phyloP scores from a whole-genome alignment of 2,797 vertebrate genomes.

The Apogon talboti region DNA sequence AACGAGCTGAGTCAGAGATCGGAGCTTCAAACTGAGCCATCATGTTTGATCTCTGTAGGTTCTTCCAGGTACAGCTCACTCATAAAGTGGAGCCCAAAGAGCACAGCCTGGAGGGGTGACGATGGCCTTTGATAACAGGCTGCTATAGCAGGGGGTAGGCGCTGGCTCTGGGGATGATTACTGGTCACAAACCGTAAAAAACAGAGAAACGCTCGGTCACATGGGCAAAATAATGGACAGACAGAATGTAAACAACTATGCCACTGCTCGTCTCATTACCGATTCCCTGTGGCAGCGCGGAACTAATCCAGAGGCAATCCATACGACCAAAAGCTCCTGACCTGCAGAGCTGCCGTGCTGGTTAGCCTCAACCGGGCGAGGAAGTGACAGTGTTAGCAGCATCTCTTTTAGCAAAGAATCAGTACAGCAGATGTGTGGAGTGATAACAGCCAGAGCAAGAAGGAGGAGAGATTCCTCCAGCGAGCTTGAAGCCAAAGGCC shows the following conservation, averaged over 20 bases:
- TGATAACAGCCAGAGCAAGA: slow-evolving; percentile 56
- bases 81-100: slow-evolving; percentile 57
- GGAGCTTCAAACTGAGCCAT: slow-evolving; percentile 25
- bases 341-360: slow-evolving; percentile 18
- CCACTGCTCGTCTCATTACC: slow-evolving; percentile 1
- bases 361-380: slow-evolving; percentile 6
- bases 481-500: slow-evolving; percentile 51
- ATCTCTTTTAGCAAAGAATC: slow-evolving; percentile 52
- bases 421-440: slow-evolving; percentile 63
- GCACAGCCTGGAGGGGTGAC: slow-evolving; percentile 48
- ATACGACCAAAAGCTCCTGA: slow-evolving; percentile 31
- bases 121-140: slow-evolving; percentile 60
- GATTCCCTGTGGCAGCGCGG: background rate
- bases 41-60: slow-evolving; percentile 57
- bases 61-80: slow-evolving; percentile 30
- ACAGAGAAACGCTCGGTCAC: background rate
- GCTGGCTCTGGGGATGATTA: slow-evolving; percentile 37
- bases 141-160: slow-evolving; percentile 25
- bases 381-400: slow-evolving; percentile 5
- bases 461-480: slow-evolving; percentile 59
- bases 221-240: slow-evolving; percentile 1
- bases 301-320: slow-evolving; percentile 49
- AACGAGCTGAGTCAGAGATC: slow-evolving; percentile 23
- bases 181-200: background rate
- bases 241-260: slow-evolving; percentile 16